phyloP scores from a whole-genome alignment of 2,113 vertebrate species.

The Tamias sibiricus region DNA sequence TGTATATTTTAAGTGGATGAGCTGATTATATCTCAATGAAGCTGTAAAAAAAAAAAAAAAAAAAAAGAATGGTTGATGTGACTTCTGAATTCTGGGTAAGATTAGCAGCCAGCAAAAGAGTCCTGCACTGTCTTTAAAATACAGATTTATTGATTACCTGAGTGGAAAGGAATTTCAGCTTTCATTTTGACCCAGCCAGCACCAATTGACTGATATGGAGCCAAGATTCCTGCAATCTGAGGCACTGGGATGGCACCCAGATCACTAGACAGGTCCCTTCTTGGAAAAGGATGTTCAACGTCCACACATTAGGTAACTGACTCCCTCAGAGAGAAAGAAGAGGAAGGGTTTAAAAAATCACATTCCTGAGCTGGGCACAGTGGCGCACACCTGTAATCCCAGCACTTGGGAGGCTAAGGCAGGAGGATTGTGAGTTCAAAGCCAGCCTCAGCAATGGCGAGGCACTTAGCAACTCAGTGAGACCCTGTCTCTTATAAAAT shows the following conservation, averaged over 20 bases:
- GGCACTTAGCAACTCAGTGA: no score
- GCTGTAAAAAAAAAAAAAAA: background rate
- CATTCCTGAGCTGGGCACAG: no score
- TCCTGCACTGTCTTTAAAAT: background rate
- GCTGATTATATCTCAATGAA: background rate
- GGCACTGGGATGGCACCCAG: background rate
- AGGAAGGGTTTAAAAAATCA: background rate
- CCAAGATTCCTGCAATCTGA: background rate
- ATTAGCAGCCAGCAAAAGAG: background rate
- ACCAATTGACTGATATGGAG: background rate
- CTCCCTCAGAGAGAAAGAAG: background rate
- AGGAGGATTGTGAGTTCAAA: no score
- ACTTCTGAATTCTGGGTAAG: background rate
- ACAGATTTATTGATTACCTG: background rate
- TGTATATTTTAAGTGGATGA: background rate
- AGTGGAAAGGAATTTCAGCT: background rate
- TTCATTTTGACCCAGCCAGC: background rate
- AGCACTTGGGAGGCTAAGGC: no score
- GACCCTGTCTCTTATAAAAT: no score
- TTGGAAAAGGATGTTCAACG: background rate
- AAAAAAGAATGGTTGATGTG: background rate
- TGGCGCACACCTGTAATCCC: no score
- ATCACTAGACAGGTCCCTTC: background rate
- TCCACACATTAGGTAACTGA: background rate
- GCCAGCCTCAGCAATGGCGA: no score